phyloP scores from a whole-genome alignment of 1,140 invertebrate species.

The Drosophila paulistorum region DNA sequence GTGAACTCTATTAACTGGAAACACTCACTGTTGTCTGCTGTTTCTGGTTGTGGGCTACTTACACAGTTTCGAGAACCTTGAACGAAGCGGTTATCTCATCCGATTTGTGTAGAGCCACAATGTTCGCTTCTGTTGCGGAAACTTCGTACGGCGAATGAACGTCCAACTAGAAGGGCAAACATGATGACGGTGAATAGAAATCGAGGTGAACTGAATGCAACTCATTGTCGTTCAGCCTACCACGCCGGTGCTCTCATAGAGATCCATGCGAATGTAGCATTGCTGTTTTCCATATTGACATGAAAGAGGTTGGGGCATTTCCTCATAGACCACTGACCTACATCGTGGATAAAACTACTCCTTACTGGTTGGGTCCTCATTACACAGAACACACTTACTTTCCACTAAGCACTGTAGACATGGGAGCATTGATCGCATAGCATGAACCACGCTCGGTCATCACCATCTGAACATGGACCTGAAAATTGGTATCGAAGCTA shows the following conservation, averaged over 20 bases:
- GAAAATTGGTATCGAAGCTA: constrained; percentile 78
- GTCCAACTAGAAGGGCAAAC: constrained; percentile 59
- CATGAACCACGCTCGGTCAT: constrained; percentile 87
- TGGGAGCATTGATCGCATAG: constrained; percentile 86
- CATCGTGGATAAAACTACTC: neutral
- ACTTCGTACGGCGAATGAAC: constrained; percentile 79
- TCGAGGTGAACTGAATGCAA: neutral
- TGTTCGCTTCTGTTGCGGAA: constrained; percentile 69
- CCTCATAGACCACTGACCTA: constrained; percentile 52
- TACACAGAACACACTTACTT: constrained; percentile 43
- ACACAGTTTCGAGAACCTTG: constrained; percentile 80
- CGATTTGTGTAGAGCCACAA: constrained; percentile 67
- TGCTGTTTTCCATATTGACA: constrained; percentile 79
- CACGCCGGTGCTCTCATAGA: constrained; percentile 73
- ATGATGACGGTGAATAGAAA: neutral
- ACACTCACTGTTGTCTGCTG: constrained; percentile 3
- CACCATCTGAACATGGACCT: constrained; percentile 83
- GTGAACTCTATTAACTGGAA: too few species aligned
- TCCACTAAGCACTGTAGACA: constrained; percentile 66
- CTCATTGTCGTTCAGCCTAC: constrained; percentile 40
- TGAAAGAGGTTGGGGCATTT: constrained; percentile 59
- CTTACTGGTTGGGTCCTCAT: neutral
- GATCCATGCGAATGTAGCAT: constrained; percentile 78
- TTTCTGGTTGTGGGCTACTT: constrained; percentile 35
- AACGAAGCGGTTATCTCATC: constrained; percentile 80